Base-by-base conservation (phyloP, 2,797 vertebrate species). In the Takifugu rubripes region DNA sequence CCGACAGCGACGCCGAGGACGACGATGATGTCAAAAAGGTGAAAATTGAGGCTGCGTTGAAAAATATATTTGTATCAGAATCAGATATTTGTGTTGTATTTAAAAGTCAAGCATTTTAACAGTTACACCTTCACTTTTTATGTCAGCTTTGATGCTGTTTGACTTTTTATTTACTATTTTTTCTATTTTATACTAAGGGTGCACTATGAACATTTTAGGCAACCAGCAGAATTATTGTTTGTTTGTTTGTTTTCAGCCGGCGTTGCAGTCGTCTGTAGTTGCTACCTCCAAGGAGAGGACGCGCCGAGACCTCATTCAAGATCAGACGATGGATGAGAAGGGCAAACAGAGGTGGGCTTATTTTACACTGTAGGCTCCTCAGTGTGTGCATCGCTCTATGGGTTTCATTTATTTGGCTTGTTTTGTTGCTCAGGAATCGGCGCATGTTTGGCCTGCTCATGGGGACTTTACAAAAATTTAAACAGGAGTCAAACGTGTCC, bases 201-300 rank as follows among this genome's bases (percentile, higher is more conserved):
- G 11, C 33, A 33, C 9, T 2, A 33, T 11, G 8, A 33, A 11
- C 3, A 33, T 40, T 11, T 12, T 40, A 40, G 12, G 3, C 10
- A 40, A 14, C 44, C 6, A 46, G 3, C 16, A 12, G 11, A 46
- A 46, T 40, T 40, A n/a, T 21, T 0, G 10, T 33, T 33, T 33
- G 10, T 33, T 45, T 29, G 50, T 4, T 29, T 5, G 1, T 48
- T 17, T 14, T 45, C 50, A 99, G 97, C 97, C 97, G 84, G 95
- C 95, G 77, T 95, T 99, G 92, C 97, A 97, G 91, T 99, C 97
- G 91, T 99, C 97, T 56, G 95, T 99, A 68, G 95, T 99, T 88
- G 97, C 96, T 96, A 99, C 97, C 96, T 98, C 97, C 94, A 99
- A 98, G 91, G 96, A 99, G 69, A 93, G 97, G 77, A 99, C 97